These are phyloP conservation scores for Xiphorhynchus erythropygius DNA, from an alignment of 2,797 vertebrate species.

Conservation along the genomic window DNA sequence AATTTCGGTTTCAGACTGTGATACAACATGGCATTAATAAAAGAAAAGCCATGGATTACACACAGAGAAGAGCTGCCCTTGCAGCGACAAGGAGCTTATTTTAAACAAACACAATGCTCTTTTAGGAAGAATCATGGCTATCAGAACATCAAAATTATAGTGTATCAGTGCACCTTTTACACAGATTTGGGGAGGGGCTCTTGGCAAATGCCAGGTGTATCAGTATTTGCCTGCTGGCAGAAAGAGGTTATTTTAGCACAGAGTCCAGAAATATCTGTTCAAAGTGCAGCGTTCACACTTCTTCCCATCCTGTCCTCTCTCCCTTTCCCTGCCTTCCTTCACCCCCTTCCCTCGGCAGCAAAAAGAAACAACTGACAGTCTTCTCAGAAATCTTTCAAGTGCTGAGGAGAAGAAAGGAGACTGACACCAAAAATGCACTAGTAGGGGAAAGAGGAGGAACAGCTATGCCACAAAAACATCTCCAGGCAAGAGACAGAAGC, in stretches of 20 bases:
- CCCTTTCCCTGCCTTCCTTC: neutral
- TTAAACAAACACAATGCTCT: neutral
- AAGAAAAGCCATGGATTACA: neutral
- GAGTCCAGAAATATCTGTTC: neutral
- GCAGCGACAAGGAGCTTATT: neutral
- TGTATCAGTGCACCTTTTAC: neutral
- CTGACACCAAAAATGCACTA: conserved; percentile 36
- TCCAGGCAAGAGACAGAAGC: conserved; percentile 39
- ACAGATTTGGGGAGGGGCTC: neutral
- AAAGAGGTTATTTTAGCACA: neutral
- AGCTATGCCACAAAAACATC: conserved; percentile 42
- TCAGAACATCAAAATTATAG: neutral
- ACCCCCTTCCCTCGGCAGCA: neutral
- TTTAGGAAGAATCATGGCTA: neutral
- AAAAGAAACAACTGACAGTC: neutral
- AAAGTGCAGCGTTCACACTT: neutral
- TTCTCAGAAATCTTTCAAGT: neutral
- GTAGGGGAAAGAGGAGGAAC: conserved; percentile 32
- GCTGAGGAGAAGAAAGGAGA: conserved; percentile 8
- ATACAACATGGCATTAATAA: neutral
- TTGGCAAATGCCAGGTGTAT: neutral
- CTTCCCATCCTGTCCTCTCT: neutral
- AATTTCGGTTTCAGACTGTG: neutral
- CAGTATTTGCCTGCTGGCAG: neutral
- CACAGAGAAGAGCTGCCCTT: neutral